Base-by-base conservation (phyloP, 2,113 vertebrate species). In the Nyctibius bracteatus region DNA sequence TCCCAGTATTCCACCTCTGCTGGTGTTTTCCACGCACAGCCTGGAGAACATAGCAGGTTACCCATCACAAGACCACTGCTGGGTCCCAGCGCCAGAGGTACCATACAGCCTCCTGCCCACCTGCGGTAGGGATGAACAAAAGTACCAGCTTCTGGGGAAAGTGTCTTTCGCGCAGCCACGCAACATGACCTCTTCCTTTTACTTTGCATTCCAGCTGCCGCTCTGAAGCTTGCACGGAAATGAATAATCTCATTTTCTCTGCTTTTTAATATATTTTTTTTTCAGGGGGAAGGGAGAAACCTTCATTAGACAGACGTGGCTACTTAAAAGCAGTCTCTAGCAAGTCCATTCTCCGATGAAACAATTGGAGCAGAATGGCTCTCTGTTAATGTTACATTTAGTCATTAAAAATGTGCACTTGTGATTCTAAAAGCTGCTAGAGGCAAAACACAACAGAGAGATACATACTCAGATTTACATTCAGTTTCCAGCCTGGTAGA, bases 341-440 rank as follows among this genome's bases (percentile, higher is more conserved):
- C 73, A 88, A 95, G 94, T 91, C 85, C 90, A 78, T 94, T 93
- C 86, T 83, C n/a, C 0, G 0, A 59, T 93, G 94, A 94, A 97
- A 97, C 88, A 97, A 97, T 12, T 96, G 95, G 96, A 87, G 96
- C 96, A 97, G 96, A 97, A 97, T 95, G 95, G 90, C 71, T 91
- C 82, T 75, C 93, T 96, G 39, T 66, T 96, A 96, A 96, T 88
- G 84, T 96, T 97, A 88, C 90, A 94, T 96, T 96, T 97, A 91
- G 91, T 96, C 96, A 97, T 97, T 97, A 97, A 97, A 97, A 97
- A 97, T 94, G 91, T 97, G 95, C 95, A 96, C 95, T 97, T 96
- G 96, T 81, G 91, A 97, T 96, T 92, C 93, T 94, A 88, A 96
- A 97, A 96, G 92, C 81, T 95, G 92, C 97, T 95, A 79, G 90